Conservation (phyloP, 2,888 invertebrate genomes). For the Phyto melanocephala region DNA sequence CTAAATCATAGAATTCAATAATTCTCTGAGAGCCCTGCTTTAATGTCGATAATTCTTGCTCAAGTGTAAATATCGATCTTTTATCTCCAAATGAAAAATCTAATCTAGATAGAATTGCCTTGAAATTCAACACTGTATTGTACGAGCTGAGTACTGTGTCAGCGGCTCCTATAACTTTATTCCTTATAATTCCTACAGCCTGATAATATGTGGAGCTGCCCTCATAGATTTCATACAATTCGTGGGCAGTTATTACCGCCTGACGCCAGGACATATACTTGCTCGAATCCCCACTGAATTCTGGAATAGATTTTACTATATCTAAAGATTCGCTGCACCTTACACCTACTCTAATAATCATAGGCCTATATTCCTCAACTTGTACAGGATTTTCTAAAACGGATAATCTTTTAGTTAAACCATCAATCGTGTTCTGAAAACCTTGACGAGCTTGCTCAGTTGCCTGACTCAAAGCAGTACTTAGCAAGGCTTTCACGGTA, state of each 20-base stretch:
- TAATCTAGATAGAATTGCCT: constrained; percentile 24
- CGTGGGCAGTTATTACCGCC: background rate
- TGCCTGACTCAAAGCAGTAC: background rate
- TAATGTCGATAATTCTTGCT: constrained; percentile 59
- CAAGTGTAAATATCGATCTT: constrained; percentile 52
- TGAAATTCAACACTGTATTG: too few species aligned
- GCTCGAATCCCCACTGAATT: background rate
- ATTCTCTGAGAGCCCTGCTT: constrained; percentile 55
- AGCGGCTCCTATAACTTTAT: too few species aligned
- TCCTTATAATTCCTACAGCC: too few species aligned
- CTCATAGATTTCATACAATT: too few species aligned
- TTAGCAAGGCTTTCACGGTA: constrained; percentile 1
- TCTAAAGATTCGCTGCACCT: background rate
- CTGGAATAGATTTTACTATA: background rate
- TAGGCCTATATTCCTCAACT: background rate
- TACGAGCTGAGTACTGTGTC: too few species aligned
- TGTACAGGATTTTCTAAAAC: background rate
- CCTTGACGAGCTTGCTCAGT: background rate
- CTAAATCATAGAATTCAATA: constrained; percentile 60
- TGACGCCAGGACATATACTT: constrained; percentile 1
- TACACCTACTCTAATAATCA: background rate
- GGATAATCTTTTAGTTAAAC: background rate
- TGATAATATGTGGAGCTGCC: too few species aligned
- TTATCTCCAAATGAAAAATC: constrained; percentile 65
- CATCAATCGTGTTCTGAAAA: background rate